Evolutionary conservation across 2,888 invertebrate genomes (phyloP).

Genomic region (Miltochrista miniata): DNA sequence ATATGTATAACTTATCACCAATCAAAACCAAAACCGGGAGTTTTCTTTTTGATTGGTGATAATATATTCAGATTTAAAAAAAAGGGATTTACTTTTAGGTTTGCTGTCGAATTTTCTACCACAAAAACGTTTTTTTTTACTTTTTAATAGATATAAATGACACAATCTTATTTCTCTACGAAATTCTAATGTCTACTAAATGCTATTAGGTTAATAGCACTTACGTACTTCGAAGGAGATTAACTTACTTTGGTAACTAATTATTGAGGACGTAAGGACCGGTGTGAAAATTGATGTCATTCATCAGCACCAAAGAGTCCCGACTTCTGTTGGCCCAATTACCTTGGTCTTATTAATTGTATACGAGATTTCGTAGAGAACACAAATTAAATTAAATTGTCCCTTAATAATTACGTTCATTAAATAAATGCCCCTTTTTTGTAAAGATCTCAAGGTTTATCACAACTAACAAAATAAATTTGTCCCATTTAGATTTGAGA

Average conservation of each 20-base stretch:
- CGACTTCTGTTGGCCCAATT: slow-evolving; percentile 59
- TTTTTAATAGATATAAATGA: too few species aligned
- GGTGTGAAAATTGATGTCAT: slow-evolving; percentile 56
- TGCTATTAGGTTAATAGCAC: slow-evolving; percentile 32
- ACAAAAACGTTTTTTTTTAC: not conserved
- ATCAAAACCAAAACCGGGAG: too few species aligned
- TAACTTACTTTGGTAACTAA: slow-evolving; percentile 41
- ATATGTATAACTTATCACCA: too few species aligned
- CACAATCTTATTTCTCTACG: slow-evolving; percentile 14
- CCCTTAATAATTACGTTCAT: slow-evolving; percentile 59
- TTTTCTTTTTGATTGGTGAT: too few species aligned
- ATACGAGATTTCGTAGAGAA: slow-evolving; percentile 58
- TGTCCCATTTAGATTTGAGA: slow-evolving; percentile 42
- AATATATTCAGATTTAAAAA: too few species aligned
- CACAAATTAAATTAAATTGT: slow-evolving; percentile 67
- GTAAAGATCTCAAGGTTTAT: slow-evolving; percentile 41
- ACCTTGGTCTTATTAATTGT: slow-evolving; percentile 67
- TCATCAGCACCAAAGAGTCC: slow-evolving; percentile 53
- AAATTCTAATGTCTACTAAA: slow-evolving; percentile 30
- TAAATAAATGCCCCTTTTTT: slow-evolving; percentile 54
- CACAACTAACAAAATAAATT: slow-evolving; percentile 54
- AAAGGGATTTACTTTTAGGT: too few species aligned
- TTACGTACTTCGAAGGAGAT: slow-evolving; percentile 30
- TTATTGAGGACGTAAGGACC: slow-evolving; percentile 36
- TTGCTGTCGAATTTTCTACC: too few species aligned